These are phyloP conservation scores for Centropus bengalensis DNA, from an alignment of 2,113 vertebrate genomes.

Conservation along the genomic window DNA sequence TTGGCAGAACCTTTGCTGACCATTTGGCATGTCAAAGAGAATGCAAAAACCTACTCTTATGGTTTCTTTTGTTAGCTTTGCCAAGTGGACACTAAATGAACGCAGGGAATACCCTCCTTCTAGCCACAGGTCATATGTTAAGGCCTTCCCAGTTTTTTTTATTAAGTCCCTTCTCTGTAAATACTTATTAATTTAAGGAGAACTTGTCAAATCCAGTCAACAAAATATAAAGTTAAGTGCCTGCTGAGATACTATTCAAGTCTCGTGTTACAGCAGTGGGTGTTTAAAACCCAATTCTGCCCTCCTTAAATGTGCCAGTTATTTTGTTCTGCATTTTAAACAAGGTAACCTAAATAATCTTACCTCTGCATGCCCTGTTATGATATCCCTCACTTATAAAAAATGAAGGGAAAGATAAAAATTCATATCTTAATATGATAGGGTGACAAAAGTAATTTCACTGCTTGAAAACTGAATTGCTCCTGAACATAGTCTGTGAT, in stretches of 20 bases:
- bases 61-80: neutral
- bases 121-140: neutral
- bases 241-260: neutral
- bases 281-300: neutral
- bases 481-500: neutral
- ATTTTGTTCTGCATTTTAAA: neutral
- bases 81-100: neutral
- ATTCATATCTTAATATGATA: neutral
- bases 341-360: neutral
- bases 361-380: neutral
- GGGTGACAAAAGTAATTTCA: neutral
- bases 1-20: neutral
- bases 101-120: neutral
- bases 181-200: neutral
- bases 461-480: neutral
- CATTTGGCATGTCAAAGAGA: neutral
- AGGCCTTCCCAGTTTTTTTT: neutral
- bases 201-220: neutral
- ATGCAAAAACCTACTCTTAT: neutral
- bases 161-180: neutral
- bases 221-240: neutral
- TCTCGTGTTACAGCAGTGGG: fast-evolving
- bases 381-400: neutral
- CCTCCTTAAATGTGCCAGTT: neutral
- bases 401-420: neutral